phyloP scores from a whole-genome alignment of 1,140 invertebrate species.

The Tachypleus tridentatus region DNA sequence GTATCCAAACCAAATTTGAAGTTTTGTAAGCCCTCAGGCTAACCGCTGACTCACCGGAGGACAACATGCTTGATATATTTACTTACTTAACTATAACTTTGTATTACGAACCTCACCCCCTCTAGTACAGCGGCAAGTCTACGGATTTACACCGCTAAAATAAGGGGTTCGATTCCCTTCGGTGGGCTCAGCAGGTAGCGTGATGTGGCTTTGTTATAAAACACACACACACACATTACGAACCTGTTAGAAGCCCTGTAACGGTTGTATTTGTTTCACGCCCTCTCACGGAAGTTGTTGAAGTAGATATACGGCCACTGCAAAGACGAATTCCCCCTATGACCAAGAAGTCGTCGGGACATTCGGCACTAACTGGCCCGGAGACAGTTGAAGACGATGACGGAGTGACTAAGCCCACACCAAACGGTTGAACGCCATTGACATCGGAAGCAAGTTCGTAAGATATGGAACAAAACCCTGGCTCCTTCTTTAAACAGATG shows the following conservation, averaged over 20 bases:
- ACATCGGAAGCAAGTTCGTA: conserved; percentile 33
- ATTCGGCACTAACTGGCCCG: conserved; percentile 19
- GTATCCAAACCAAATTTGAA: no score
- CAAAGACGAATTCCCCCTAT: conserved; percentile 24
- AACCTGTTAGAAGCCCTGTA: conserved; percentile 16
- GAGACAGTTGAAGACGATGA: not conserved
- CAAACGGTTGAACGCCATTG: conserved; percentile 19
- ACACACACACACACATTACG: no score
- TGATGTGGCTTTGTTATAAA: no score
- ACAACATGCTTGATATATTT: no score
- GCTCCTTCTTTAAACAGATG: conserved; percentile 28
- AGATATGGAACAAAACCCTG: conserved; percentile 35
- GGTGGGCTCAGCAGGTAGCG: no score
- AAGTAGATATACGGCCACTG: conserved; percentile 9
- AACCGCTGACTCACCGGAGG: no score
- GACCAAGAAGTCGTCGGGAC: conserved; percentile 24
- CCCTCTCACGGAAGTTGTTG: conserved; percentile 8
- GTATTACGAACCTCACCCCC: no score
- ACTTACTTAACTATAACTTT: no score
- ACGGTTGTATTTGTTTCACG: conserved; percentile 8
- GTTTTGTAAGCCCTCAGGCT: no score
- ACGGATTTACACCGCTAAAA: no score
- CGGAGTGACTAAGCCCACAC: conserved; percentile 16
- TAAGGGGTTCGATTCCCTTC: no score
- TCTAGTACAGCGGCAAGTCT: no score